Base-by-base conservation (phyloP, 2,888 invertebrate genomes). In the Hirtodrosophila alboralis region DNA sequence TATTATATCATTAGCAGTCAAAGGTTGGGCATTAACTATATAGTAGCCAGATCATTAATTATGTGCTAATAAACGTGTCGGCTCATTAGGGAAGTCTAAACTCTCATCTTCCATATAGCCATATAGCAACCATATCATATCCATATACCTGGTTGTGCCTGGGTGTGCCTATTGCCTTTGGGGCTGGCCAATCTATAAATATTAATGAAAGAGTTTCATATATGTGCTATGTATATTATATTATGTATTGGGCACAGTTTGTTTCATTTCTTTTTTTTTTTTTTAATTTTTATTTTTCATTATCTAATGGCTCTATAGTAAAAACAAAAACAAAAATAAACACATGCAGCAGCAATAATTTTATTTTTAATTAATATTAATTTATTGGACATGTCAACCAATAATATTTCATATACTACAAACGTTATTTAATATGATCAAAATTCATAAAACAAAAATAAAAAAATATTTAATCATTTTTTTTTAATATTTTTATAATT, bases 21-120 rank as follows among this genome's bases (percentile, higher is more conserved):
- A 16, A 1, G 9, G 2, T 3, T n/a, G n/a, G 9, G 27, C 21
- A 30, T 6, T n/a, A n/a, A n/a, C n/a, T n/a, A n/a, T n/a, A n/a
- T n/a, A 13, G 27, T 28, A 37, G 31, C 4, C 33, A 44, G 37
- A 9, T 31, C 47, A 70, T 70, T 73, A 70, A 73, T 70, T 68
- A 70, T 73, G 51, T 68, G 63, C 57, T 73, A 73, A 70, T 68
- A 62, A 48, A 73, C 54, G 69, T 73, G 63, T 63, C 68, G 63
- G 62, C 74, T 70, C 70, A 70, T 70, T 70, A 70, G 74, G 74
- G 62, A 67, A 57, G 53, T 54, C 7, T 9, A 16, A 7, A 18
- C n/a, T 45, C 34, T 21, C n/a, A 44, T 57, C 36, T 23, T 3
- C 13, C 14, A 54, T 40, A 28, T 21, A 0, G n/a, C 36, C 16